These are phyloP conservation scores for Schizotus pectinicornis DNA, from an alignment of 2,888 invertebrate genomes.

Conservation along the genomic window DNA sequence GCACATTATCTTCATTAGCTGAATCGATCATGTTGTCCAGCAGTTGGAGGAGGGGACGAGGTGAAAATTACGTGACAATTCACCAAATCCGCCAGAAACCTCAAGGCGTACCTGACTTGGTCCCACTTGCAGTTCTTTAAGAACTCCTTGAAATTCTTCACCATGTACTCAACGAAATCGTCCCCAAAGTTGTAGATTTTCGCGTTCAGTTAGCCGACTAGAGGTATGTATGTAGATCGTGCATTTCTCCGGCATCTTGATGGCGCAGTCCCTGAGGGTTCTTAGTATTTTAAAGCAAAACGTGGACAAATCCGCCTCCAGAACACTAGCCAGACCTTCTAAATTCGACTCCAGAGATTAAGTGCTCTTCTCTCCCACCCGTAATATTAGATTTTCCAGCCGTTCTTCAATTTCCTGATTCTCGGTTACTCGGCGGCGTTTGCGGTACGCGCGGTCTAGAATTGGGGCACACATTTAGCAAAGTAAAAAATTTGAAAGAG, in stretches of 20 bases:
- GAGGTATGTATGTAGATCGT: slow-evolving; percentile 98
- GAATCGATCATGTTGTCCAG: slow-evolving; percentile 94
- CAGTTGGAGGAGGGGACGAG: slow-evolving; percentile 85
- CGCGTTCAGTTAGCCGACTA: slow-evolving; percentile 96
- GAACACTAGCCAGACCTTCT: slow-evolving; percentile 91
- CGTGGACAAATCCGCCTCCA: slow-evolving; percentile 93
- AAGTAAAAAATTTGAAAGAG: no score
- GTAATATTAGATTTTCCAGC: slow-evolving; percentile 88
- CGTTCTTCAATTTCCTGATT: slow-evolving; percentile 96
- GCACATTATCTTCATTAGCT: slow-evolving; percentile 91
- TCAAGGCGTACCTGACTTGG: slow-evolving; percentile 82
- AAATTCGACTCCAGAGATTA: slow-evolving; percentile 96
- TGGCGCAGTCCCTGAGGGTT: slow-evolving; percentile 92
- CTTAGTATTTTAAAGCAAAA: slow-evolving; percentile 91
- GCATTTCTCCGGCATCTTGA: slow-evolving; percentile 96
- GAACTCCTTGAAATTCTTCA: slow-evolving; percentile 91
- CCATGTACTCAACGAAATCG: slow-evolving; percentile 96
- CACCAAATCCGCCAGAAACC: slow-evolving; percentile 95
- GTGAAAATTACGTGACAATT: slow-evolving; percentile 97
- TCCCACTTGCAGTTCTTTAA: slow-evolving; percentile 91
- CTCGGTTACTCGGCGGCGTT: slow-evolving; percentile 86
- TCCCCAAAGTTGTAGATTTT: slow-evolving; percentile 98
- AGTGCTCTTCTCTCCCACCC: slow-evolving; percentile 96
- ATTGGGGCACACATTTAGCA: slow-evolving; percentile 15
- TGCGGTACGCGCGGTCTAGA: slow-evolving; percentile 78